phyloP scores from a whole-genome alignment of 2,797 vertebrate species.

The Enteromius paludinosus region DNA sequence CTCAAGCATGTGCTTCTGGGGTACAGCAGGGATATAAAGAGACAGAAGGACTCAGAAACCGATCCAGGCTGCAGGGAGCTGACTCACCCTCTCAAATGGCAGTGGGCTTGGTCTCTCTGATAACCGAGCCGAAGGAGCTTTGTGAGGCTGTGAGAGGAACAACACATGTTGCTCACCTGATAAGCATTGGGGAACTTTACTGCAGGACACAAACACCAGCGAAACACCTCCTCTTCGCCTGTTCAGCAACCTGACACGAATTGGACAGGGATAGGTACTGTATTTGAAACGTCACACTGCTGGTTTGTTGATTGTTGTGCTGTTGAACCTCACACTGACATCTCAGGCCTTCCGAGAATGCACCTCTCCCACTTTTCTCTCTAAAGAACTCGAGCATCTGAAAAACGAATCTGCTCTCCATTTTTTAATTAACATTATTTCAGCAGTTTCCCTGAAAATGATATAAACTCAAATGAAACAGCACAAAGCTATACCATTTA shows the following conservation, averaged over 20 bases:
- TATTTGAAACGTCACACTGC: neutral
- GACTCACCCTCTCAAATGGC: slow-evolving; percentile 51
- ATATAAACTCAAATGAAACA: neutral
- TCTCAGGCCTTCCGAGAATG: slow-evolving; percentile 13
- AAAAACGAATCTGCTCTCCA: neutral
- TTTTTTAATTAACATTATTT: neutral
- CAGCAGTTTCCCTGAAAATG: neutral
- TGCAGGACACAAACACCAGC: slow-evolving; percentile 28
- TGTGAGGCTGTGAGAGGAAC: slow-evolving; percentile 42
- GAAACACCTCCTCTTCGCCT: neutral
- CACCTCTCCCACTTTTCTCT: slow-evolving; percentile 7
- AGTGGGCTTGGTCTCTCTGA: slow-evolving; percentile 37
- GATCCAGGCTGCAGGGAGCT: slow-evolving; percentile 48
- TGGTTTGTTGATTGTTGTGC: slow-evolving; percentile 4
- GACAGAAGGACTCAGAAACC: slow-evolving; percentile 43
- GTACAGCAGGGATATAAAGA: slow-evolving; percentile 34
- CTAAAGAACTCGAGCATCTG: neutral
- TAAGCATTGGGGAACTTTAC: slow-evolving; percentile 44
- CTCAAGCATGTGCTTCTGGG: slow-evolving; percentile 34
- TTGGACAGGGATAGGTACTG: neutral
- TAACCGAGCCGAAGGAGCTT: slow-evolving; percentile 44
- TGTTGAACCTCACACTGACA: neutral
- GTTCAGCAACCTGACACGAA: slow-evolving; percentile 13
- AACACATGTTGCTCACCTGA: slow-evolving; percentile 47
- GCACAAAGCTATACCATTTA: neutral